Percentiles rank a stretch among this genome's conserved stretches.
phyloP scores from a whole-genome alignment of 1,140 invertebrate genomes.

The Psilanteris sp. region DNA sequence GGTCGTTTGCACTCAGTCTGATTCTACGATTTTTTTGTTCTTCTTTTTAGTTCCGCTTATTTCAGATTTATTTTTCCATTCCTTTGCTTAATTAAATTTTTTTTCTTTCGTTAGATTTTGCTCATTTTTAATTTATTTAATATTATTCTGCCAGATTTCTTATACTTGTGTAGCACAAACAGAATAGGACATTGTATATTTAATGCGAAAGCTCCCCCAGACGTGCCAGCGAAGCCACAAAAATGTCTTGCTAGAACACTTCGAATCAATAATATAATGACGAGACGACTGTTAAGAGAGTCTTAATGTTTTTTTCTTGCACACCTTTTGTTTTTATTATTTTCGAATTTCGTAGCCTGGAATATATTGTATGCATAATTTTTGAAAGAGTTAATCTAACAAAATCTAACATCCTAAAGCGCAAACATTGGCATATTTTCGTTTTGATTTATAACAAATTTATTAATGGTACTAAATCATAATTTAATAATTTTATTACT shows the following conservation, averaged over 20 bases:
- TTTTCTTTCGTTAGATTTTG: conserved; percentile 56
- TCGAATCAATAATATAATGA: conserved; percentile 74
- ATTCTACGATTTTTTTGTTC: not conserved
- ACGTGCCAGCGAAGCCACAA: conserved; percentile 75
- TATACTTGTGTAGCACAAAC: conserved; percentile 69
- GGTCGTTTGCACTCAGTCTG: not conserved
- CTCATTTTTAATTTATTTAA: conserved; percentile 33
- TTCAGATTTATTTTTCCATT: not conserved
- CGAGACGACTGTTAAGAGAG: conserved; percentile 48
- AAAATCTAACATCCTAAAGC: no score
- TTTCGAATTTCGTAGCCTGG: not conserved
- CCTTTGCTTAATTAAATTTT: conserved; percentile 53
- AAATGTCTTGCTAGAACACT: conserved; percentile 76
- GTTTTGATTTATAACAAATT: no score
- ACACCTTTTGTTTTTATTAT: conserved; percentile 22
- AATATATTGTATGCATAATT: no score
- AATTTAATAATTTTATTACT: no score
- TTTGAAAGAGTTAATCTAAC: no score
- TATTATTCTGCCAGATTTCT: conserved; percentile 53
- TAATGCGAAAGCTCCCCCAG: conserved; percentile 73
- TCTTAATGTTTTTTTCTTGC: conserved; percentile 57
- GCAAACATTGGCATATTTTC: no score
- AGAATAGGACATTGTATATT: conserved; percentile 72
- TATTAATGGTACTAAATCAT: no score
- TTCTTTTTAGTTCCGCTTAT: not conserved